Evolutionary conservation across 2,113 vertebrate species (phyloP).

Genomic region (Tetrao urogallus): DNA sequence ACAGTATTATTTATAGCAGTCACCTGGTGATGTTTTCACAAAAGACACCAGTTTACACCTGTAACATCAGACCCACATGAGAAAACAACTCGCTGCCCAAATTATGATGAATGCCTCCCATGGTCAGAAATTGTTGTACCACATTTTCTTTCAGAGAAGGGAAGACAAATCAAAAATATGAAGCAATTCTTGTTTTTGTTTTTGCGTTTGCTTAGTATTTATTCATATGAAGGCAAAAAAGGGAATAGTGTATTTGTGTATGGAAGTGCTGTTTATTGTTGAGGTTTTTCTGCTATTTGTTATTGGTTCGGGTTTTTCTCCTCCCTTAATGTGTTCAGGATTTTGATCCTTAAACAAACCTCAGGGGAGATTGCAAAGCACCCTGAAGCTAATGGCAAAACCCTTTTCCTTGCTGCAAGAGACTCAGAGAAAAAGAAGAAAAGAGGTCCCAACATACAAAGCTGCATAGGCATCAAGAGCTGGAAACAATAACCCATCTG

Average conservation of each 20-base stretch:
- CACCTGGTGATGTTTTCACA: not conserved
- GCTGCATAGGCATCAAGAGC: conserved; percentile 18
- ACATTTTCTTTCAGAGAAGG: not conserved
- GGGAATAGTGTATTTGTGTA: not conserved
- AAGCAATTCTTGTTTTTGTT: not conserved
- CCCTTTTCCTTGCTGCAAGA: not conserved
- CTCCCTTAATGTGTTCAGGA: not conserved
- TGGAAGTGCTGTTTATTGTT: not conserved
- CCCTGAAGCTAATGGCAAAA: not conserved
- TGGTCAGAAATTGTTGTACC: not conserved
- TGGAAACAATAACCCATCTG: conserved; percentile 70
- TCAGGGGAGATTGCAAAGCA: not conserved
- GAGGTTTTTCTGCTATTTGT: not conserved
- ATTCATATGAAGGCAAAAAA: not conserved
- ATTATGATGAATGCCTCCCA: not conserved
- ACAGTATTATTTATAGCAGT: not conserved
- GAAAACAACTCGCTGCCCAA: not conserved
- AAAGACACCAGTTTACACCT: not conserved
- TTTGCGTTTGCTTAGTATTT: not conserved
- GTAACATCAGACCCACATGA: not conserved
- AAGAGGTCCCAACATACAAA: not conserved
- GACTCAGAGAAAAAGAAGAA: not conserved
- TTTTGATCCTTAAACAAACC: not conserved
- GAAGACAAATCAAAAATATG: not conserved
- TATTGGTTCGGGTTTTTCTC: not conserved